A percentile compares a stretch with the other conserved stretches of the same genome.
phyloP scores from a whole-genome alignment of 1,140 invertebrate species.

The Caenorhabditis brenneri region DNA sequence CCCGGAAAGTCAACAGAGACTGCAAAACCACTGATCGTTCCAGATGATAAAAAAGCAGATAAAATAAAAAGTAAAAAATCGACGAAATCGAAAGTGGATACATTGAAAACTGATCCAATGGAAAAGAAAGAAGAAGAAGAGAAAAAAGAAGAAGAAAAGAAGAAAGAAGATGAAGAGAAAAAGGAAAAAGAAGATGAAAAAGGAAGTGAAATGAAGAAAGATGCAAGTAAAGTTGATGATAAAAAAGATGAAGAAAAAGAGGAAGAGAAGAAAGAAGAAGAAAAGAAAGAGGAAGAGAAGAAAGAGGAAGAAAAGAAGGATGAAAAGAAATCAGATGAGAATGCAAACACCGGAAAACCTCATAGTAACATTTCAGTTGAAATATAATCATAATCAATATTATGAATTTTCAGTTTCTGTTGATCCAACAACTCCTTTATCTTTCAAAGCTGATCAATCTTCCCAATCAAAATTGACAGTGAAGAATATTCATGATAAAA shows the following conservation, averaged over 20 bases:
- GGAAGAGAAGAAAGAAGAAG: neutral
- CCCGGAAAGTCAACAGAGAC: neutral
- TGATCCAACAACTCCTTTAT: neutral
- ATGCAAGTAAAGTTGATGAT: neutral
- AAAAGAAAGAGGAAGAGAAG: neutral
- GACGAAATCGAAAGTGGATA: neutral
- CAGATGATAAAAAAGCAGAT: no score
- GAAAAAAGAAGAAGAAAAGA: neutral
- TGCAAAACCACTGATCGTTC: neutral
- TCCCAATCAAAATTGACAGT: neutral
- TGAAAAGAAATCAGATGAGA: neutral
- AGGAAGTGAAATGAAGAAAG: neutral
- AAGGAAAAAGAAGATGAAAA: neutral
- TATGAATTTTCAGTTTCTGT: neutral
- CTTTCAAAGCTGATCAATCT: neutral
- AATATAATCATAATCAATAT: neutral
- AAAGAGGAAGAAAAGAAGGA: neutral
- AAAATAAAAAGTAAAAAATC: conserved; percentile 6
- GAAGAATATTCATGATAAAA: conserved; percentile 6
- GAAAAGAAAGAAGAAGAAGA: neutral
- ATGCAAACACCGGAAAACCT: neutral
- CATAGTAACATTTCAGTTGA: neutral
- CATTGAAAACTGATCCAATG: neutral
- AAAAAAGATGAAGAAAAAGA: neutral
- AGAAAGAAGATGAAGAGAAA: neutral